Evolutionary conservation across 1,140 invertebrate species (phyloP).

Genomic region (Cotesia vestalis): DNA sequence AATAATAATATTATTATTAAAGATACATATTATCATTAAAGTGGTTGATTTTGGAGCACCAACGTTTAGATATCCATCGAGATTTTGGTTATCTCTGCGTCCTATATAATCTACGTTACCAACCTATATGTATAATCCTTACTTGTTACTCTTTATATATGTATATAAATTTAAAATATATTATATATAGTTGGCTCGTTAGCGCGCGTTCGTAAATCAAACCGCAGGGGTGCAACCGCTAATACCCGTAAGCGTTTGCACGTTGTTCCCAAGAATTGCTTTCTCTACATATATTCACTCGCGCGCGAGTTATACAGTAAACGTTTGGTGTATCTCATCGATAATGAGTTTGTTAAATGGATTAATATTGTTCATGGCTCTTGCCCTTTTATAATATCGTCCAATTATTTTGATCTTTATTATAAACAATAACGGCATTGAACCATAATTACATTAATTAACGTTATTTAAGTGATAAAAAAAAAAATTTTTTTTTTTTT

Average conservation of each 20-base stretch:
- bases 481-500: no score
- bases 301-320: slow-evolving; percentile 55
- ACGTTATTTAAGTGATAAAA: no score
- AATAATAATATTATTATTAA: no score
- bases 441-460: no score
- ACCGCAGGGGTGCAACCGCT: slow-evolving; percentile 63
- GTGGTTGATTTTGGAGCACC: no score
- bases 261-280: slow-evolving; percentile 29
- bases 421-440: not conserved
- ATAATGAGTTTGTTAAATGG: slow-evolving; percentile 66
- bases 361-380: slow-evolving; percentile 54
- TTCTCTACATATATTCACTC: slow-evolving; percentile 22
- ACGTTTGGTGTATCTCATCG: slow-evolving; percentile 63
- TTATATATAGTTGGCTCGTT: slow-evolving; percentile 50
- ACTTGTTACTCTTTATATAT: no score
- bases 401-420: not conserved
- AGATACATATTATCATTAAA: no score
- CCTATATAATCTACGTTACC: slow-evolving; percentile 2
- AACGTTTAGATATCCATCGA: slow-evolving; percentile 17
- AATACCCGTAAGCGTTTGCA: slow-evolving; percentile 46
- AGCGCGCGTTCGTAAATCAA: slow-evolving; percentile 62
- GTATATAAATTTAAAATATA: not conserved
- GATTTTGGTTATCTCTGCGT: slow-evolving; percentile 8
- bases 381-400: not conserved
- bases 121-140: not conserved